phyloP scores from a whole-genome alignment of 2,113 vertebrate species.

The Coturnix japonica region DNA sequence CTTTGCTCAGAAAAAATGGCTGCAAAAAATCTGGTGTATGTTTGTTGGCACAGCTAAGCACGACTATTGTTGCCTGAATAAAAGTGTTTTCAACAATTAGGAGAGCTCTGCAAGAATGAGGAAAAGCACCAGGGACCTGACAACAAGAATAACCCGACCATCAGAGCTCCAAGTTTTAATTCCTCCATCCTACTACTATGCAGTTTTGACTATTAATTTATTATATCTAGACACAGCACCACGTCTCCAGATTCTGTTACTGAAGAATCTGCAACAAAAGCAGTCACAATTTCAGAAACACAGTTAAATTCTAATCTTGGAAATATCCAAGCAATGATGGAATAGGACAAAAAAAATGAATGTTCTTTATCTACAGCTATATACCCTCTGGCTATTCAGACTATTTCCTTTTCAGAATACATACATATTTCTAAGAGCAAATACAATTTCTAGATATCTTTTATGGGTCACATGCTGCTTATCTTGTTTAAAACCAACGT shows the following conservation, averaged over 20 bases:
- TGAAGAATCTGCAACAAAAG: background rate
- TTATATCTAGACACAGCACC: background rate
- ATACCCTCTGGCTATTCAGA: background rate
- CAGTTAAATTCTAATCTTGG: background rate
- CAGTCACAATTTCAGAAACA: background rate
- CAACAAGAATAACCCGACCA: background rate
- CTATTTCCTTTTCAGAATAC: background rate
- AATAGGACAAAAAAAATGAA: background rate
- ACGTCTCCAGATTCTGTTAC: background rate
- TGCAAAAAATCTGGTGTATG: background rate
- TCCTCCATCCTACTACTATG: background rate
- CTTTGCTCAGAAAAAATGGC: conserved; percentile 84
- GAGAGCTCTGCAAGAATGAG: background rate
- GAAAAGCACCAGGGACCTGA: background rate
- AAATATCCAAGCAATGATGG: background rate
- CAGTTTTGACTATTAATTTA: background rate
- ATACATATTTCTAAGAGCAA: background rate
- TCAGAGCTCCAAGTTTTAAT: background rate
- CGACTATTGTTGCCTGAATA: background rate
- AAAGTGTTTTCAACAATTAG: background rate
- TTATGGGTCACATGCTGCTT: background rate
- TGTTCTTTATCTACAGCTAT: background rate
- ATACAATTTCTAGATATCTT: background rate
- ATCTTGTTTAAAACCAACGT: background rate
- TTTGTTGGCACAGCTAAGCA: background rate